Base-by-base conservation (phyloP, 2,113 vertebrate species). In the Anas platyrhynchos region DNA sequence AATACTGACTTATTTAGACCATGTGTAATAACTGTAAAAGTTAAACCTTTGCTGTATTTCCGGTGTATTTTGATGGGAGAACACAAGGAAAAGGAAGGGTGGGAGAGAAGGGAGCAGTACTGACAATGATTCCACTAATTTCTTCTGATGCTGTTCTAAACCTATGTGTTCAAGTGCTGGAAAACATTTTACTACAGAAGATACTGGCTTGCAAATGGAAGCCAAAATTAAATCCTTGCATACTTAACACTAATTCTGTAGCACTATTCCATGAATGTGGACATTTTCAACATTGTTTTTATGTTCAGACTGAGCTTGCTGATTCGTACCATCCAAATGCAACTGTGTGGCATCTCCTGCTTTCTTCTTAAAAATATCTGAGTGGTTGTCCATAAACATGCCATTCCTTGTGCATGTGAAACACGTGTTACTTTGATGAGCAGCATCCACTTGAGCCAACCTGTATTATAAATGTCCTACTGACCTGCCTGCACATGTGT, bases 181-280 rank as follows among this genome's bases (percentile, higher is more conserved):
- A 73, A 85, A 58, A 54, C 13, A 20, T 83, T 88, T 77, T 48
- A 61, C 50, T 88, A 58, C 41, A 8, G 23, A 36, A 86, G 46
- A 15, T 89, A 61, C 9, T 87, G 46, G 29, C 85, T 74, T 86
- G 54, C 54, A 88, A 65, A 88, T 80, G 23, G 59, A 68, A 89
- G 58, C 62, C 55, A 48, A 88, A 93, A 89, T 94, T 46, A 86
- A 94, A 84, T 78, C 43, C 41, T 73, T 94, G 55, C 44, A 44
- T 87, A 54, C 16, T 62, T 80, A 38, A 54, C 31, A 48, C 72
- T 76, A 80, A 94, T 83, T 88, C 41, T 74, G 59, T 88, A 73
- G 59, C 17, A n/a, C 36, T 90, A 2, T 2, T 81, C 26, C 61
- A n/a, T 44, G 59, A 91, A 74, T 31, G 26, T 0, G 3, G 61